A percentile compares a stretch with the other conserved stretches of the same genome.
Conservation (phyloP, 2,888 invertebrate genomes). For the Eupithecia dodoneata region DNA sequence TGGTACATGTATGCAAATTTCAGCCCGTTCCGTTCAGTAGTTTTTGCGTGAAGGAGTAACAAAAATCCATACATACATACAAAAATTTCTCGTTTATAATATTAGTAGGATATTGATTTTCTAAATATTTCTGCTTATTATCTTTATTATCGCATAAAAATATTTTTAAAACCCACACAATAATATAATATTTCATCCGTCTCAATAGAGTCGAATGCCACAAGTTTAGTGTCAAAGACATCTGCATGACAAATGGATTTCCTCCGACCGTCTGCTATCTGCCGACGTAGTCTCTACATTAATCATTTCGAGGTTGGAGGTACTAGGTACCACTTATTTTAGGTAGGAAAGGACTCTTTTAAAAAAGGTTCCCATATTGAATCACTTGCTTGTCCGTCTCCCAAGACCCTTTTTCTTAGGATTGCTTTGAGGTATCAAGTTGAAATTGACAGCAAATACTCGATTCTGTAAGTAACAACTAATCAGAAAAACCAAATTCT, state of each 20-base stretch:
- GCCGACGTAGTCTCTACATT: constrained; percentile 42
- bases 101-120: not conserved
- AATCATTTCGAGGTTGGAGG: constrained; percentile 47
- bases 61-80: too few species aligned
- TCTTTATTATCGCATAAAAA: not conserved
- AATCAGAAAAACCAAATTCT: not conserved
- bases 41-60: too few species aligned
- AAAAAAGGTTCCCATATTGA: not conserved
- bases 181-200: constrained; percentile 25
- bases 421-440: not conserved
- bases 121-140: not conserved
- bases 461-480: too few species aligned
- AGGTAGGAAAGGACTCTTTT: not conserved
- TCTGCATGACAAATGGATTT: constrained; percentile 54
- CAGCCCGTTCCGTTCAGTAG: too few species aligned
- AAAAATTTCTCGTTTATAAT: too few species aligned
- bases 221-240: constrained; percentile 43
- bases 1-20: too few species aligned
- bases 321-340: not conserved
- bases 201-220: constrained; percentile 37
- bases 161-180: not conserved
- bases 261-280: constrained; percentile 46
- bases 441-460: too few species aligned
- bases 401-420: not conserved
- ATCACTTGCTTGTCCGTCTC: not conserved